Evolutionary conservation across 2,888 invertebrate species (phyloP).

Genomic region (Tribolium freemani): DNA sequence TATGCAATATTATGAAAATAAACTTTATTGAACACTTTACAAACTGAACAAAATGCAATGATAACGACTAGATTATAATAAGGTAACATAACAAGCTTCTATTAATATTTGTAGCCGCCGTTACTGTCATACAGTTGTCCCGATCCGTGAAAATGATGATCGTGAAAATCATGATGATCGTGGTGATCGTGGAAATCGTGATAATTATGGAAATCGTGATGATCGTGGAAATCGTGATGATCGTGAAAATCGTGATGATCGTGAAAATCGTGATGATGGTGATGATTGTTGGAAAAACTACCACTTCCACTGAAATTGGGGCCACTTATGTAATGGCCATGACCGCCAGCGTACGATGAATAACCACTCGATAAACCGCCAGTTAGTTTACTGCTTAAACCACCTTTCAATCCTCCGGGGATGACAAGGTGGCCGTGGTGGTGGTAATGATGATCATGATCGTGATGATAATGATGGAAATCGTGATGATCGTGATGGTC

Average conservation of each 20-base stretch:
- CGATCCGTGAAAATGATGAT: slow-evolving; percentile 18
- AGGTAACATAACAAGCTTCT: slow-evolving; percentile 5
- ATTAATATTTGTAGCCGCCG: slow-evolving; percentile 58
- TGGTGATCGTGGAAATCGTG: slow-evolving; percentile 7
- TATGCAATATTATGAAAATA: slow-evolving; percentile 6
- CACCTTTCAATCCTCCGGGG: slow-evolving; percentile 42
- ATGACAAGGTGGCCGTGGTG: slow-evolving; percentile 20
- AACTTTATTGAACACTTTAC: slow-evolving; percentile 26
- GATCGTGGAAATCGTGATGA: background rate
- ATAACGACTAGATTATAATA: slow-evolving; percentile 39
- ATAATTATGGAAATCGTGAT: too few species aligned
- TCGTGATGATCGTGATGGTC: slow-evolving; percentile 33
- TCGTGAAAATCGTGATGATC: background rate
- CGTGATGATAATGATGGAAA: slow-evolving; percentile 22
- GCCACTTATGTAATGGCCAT: slow-evolving; percentile 37
- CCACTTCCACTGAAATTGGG: slow-evolving; percentile 42
- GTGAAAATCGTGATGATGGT: slow-evolving; percentile 30
- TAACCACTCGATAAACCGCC: slow-evolving; percentile 39
- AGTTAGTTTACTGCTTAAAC: slow-evolving; percentile 13
- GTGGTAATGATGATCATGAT: slow-evolving; percentile 11
- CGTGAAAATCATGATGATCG: slow-evolving; percentile 12
- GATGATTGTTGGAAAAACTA: slow-evolving; percentile 35
- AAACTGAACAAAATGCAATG: slow-evolving; percentile 17
- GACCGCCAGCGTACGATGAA: slow-evolving; percentile 35
- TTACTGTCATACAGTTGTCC: slow-evolving; percentile 50